Base-by-base conservation (phyloP, 2,888 invertebrate genomes). In the Dynastes grantii region DNA sequence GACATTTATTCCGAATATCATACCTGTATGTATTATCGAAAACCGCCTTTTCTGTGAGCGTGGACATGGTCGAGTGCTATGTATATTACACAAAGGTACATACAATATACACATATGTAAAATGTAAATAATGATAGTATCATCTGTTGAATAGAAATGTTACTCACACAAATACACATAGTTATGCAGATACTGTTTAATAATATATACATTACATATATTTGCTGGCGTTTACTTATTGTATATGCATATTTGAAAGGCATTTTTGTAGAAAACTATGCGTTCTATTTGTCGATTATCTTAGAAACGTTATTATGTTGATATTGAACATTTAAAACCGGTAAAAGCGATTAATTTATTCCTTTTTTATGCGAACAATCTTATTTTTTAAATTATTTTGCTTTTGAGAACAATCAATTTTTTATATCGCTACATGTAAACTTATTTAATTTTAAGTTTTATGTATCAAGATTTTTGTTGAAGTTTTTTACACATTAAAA, bases 1-100 rank as follows among this genome's bases (percentile, higher is more conserved):
- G 70, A 70, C 77, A 77, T 77, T 77, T 77, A 61, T 77, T 70
- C 68, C 65, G 76, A 61, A 73, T 45, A 45, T 45, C 45, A 45
- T 45, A 11, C 45, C 45, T 45, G 45, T 45, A 45, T 45, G 45
- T 11, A 45, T 45, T 45, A 45, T 45, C 45, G 13, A 53, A 16
- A 16, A 16, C n/a, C 6, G 64, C 63, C 16, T 63, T 55, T 61
- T 0, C n/a, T 40, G 37, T 73, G n/a, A 27, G 27, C 32, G 51
- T 40, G 37, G 37, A 73, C 29, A 22, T 61, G 58, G 49, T 51
- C 40, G 27, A n/a, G 45, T 67, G 27, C 13, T 67, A 67, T 49
- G 45, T 67, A 40, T 22, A 37, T 49, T 67, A 67, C 0, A 6
- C 13, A 37, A 13, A 32, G 3, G 32, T 32, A 40, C 16, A 16